These are phyloP conservation scores for Periophthalmus magnuspinnatus DNA, from an alignment of 2,797 vertebrate genomes.

Conservation along the genomic window DNA sequence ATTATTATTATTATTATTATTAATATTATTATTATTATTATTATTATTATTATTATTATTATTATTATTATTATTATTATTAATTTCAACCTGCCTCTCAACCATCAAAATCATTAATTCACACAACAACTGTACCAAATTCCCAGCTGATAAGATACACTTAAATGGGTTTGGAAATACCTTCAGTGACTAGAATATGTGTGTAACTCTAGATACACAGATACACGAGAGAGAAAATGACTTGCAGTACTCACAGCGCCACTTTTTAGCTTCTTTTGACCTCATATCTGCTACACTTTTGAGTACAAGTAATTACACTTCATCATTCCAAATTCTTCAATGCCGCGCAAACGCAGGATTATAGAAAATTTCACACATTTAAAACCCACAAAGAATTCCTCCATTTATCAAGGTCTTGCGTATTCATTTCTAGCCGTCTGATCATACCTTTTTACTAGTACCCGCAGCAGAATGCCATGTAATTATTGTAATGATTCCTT, in stretches of 20 bases:
- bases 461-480: neutral
- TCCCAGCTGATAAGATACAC: too few species aligned
- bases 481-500: conserved; percentile 11
- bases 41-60: too few species aligned
- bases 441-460: neutral
- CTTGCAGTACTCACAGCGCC: neutral
- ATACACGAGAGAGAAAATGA: neutral
- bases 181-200: neutral
- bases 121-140: too few species aligned
- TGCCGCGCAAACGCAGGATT: neutral
- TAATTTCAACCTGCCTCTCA: too few species aligned
- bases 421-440: neutral
- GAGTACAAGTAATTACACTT: neutral
- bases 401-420: neutral
- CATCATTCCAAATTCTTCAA: neutral
- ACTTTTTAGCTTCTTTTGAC: neutral
- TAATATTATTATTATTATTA: too few species aligned
- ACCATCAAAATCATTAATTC: too few species aligned
- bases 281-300: neutral
- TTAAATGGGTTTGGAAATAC: too few species aligned
- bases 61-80: too few species aligned
- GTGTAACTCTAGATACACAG: neutral
- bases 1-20: too few species aligned
- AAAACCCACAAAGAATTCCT: neutral
- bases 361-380: neutral